phyloP scores from a whole-genome alignment of 2,888 invertebrate genomes.

The Catocala nupta region DNA sequence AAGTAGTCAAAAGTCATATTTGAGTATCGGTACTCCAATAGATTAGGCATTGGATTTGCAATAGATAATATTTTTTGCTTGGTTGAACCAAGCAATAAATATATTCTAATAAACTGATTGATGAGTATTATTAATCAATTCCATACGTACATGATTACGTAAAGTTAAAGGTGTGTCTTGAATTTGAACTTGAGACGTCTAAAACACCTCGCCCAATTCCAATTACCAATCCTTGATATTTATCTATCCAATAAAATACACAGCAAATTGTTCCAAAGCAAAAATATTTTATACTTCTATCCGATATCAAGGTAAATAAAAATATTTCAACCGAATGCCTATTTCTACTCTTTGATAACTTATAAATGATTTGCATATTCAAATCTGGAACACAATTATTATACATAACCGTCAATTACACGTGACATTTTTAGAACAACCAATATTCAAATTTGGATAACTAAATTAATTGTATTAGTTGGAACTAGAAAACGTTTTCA shows the following conservation, averaged over 20 bases:
- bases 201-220: conserved; percentile 1
- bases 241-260: too few species aligned
- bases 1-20: too few species aligned
- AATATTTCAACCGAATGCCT: not conserved
- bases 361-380: conserved; percentile 39
- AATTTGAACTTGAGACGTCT: not conserved
- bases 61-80: too few species aligned
- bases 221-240: not conserved
- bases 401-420: conserved; percentile 10
- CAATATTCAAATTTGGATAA: conserved; percentile 21
- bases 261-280: too few species aligned
- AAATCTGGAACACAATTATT: conserved; percentile 35
- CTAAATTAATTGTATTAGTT: conserved; percentile 23
- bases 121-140: too few species aligned
- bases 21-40: too few species aligned
- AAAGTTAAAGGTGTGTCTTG: too few species aligned
- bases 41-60: too few species aligned
- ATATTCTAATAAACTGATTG: too few species aligned
- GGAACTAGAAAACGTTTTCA: conserved; percentile 45
- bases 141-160: too few species aligned
- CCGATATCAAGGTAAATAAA: not conserved
- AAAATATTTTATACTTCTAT: too few species aligned
- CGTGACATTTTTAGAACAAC: conserved; percentile 23
- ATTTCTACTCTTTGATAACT: conserved; percentile 20
- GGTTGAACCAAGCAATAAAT: too few species aligned